Evolutionary conservation across 1,140 invertebrate species (phyloP), one percentile per base, ranked within the genome.

Genomic region (Calosoma granatense): DNA sequence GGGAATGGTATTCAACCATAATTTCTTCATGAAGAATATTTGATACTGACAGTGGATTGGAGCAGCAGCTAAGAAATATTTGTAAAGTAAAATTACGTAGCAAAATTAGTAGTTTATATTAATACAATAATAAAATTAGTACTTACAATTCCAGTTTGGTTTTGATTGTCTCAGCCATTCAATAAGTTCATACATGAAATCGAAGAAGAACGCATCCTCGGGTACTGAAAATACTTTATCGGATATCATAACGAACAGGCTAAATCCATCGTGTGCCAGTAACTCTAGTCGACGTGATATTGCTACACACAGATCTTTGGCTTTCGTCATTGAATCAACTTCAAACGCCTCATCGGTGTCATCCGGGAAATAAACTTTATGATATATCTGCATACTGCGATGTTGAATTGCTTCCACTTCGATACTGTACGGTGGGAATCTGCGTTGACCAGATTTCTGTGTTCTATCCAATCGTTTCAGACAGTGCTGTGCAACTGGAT

Each of bases 21-120:
- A 73, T 70, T 97, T 97, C 68, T 94, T 92, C 92, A 97, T 95
- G 69, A 96, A 97, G 76, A 94, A 94, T 62, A 97, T 85, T 75
- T 96, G 81, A 71, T 97, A 96, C 26, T 88, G 88, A 69, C 89
- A 88, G 69, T 89, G 85, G 26, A 89, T 75, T 59, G 82, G 78
- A 36, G 66, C 60, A 17, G 74, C 74, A 60, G 64, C 71, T 74
- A 63, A 52, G 61, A 63, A n/a, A n/a, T n/a, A 17, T 26, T 53
- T n/a, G 9, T 47, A 30, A 52, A n/a, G n/a, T n/a, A n/a, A n/a
- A n/a, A n/a, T n/a, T n/a, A n/a, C n/a, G n/a, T n/a, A n/a, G n/a
- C n/a, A n/a, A n/a, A n/a, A n/a, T n/a, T n/a, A n/a, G n/a, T n/a
- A n/a, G n/a, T n/a, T n/a, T n/a, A n/a, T n/a, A n/a, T n/a, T 36